A percentile compares a stretch with the other conserved stretches of the same genome.
Evolutionary conservation across 2,113 vertebrate species (phyloP).

Genomic region (Caranx ignobilis): DNA sequence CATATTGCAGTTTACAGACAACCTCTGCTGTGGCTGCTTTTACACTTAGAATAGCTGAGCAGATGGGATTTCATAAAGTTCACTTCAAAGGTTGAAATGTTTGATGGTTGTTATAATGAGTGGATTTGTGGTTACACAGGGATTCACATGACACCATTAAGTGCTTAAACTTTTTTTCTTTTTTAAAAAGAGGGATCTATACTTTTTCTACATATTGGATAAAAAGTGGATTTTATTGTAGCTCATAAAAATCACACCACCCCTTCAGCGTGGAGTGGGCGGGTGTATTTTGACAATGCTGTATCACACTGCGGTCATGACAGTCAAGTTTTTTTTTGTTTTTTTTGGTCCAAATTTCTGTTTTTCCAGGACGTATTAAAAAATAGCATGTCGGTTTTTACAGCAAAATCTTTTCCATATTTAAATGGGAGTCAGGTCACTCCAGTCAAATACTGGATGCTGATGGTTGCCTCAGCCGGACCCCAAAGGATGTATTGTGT

Average conservation of each 20-base stretch:
- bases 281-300: not conserved
- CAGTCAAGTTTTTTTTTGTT: no score
- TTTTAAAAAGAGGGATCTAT: conserved; percentile 18
- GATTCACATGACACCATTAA: conserved; percentile 34
- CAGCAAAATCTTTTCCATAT: not conserved
- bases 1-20: conserved; percentile 64
- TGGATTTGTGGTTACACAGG: conserved; percentile 38
- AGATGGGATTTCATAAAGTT: conserved; percentile 58
- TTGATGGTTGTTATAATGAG: conserved; percentile 69
- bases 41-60: conserved; percentile 60
- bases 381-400: not conserved
- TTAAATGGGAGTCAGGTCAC: not conserved
- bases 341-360: no score
- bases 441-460: not conserved
- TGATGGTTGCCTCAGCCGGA: not conserved
- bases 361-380: not conserved
- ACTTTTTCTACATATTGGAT: conserved; percentile 6
- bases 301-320: no score
- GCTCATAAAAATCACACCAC: not conserved
- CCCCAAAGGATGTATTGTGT: not conserved
- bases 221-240: conserved; percentile 9
- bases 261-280: not conserved
- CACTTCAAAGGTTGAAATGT: conserved; percentile 66
- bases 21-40: conserved; percentile 44
- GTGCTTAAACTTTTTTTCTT: conserved; percentile 7